A percentile compares a stretch with the other conserved stretches of the same genome.
These are phyloP conservation scores for Oryzias curvinotus DNA, from an alignment of 2,113 vertebrate genomes.

Conservation along the genomic window DNA sequence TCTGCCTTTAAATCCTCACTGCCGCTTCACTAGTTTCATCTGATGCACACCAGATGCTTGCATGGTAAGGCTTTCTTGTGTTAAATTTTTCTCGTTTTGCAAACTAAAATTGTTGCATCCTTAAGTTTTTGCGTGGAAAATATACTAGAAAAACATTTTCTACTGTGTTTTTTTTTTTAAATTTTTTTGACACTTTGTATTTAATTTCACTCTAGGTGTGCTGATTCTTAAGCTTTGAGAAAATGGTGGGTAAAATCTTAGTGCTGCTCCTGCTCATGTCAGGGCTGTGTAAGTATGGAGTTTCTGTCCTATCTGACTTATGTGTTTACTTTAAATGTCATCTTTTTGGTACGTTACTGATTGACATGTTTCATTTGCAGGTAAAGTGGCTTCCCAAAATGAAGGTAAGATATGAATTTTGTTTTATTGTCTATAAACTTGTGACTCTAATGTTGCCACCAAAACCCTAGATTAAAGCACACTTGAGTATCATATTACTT, in stretches of 20 bases:
- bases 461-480: too few relatives aligned
- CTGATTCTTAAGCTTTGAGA: slow-evolving; percentile 3
- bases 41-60: too few relatives aligned
- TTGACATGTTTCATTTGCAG: slow-evolving; percentile 6
- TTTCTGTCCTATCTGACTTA: not conserved
- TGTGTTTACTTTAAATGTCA: not conserved
- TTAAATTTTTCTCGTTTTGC: too few relatives aligned
- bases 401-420: not conserved
- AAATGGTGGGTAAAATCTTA: slow-evolving; percentile 1
- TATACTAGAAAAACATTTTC: too few relatives aligned
- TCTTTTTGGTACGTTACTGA: not conserved
- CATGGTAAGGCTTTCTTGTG: too few relatives aligned
- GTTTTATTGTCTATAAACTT: not conserved
- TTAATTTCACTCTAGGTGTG: not conserved
- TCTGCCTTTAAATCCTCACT: too few relatives aligned
- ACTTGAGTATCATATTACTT: too few relatives aligned
- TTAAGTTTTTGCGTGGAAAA: too few relatives aligned
- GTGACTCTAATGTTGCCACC: too few relatives aligned
- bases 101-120: too few relatives aligned
- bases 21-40: too few relatives aligned
- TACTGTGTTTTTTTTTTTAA: too few relatives aligned
- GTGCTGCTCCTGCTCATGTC: slow-evolving; percentile 20
- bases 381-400: not conserved
- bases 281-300: slow-evolving; percentile 22
- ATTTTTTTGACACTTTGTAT: not conserved